phyloP scores from a whole-genome alignment of 2,888 invertebrate species.

The Osmoderma eremita region DNA sequence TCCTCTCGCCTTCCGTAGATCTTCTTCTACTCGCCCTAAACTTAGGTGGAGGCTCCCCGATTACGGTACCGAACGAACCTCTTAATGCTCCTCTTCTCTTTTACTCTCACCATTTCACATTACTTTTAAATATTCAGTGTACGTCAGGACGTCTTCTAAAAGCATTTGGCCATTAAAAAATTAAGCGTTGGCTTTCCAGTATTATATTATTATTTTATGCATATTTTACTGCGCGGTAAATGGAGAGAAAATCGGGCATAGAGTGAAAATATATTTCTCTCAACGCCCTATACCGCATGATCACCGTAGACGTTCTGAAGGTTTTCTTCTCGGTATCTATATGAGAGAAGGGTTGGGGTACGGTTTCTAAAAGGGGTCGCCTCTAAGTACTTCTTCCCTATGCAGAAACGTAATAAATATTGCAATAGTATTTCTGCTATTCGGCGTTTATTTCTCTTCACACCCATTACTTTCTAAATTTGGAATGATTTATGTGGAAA shows the following conservation, averaged over 20 bases:
- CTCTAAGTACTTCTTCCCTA: conserved; percentile 1
- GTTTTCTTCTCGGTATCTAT: conserved; percentile 10
- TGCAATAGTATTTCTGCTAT: conserved; percentile 23
- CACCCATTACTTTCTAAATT: conserved; percentile 5
- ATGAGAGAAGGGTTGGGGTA: conserved; percentile 14
- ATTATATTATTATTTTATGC: conserved; percentile 66
- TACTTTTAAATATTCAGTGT: conserved; percentile 64
- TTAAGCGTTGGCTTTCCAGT: conserved; percentile 62
- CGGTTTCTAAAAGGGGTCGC: conserved; percentile 21
- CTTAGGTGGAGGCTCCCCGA: conserved; percentile 48
- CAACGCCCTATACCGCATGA: conserved; percentile 27
- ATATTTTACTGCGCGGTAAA: conserved; percentile 61
- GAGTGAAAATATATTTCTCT: conserved; percentile 41
- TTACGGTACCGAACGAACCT: conserved; percentile 51
- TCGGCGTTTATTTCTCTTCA: neutral
- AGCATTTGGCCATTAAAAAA: conserved; percentile 75
- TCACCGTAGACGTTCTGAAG: conserved; percentile 13
- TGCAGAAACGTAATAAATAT: conserved; percentile 8
- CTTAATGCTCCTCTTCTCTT: conserved; percentile 53
- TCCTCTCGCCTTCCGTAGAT: conserved; percentile 1
- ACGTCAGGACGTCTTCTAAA: conserved; percentile 68
- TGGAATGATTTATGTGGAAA: conserved; percentile 1
- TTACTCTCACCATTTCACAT: conserved; percentile 51
- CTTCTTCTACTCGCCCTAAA: conserved; percentile 49
- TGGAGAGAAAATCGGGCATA: conserved; percentile 60